A percentile compares a stretch with the other conserved stretches of the same genome.
Evolutionary conservation across 2,888 invertebrate species (phyloP).

Genomic region (Drosophila niveifrons): DNA sequence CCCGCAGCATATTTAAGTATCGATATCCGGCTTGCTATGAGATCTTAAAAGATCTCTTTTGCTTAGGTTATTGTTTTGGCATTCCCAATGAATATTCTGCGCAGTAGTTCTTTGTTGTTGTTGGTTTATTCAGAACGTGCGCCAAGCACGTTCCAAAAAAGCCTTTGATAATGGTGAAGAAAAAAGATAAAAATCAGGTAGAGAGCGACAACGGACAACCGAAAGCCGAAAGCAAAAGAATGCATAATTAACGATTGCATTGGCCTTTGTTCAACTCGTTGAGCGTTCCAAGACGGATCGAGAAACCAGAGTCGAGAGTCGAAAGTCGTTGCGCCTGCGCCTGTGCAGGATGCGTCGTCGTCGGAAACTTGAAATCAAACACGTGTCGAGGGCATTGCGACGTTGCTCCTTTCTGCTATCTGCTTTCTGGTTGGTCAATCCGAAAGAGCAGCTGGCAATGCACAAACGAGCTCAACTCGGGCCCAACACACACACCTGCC

Average conservation of each 20-base stretch:
- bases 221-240: constrained; percentile 37
- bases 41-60: constrained; percentile 33
- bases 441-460: constrained; percentile 55
- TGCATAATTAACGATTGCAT: constrained; percentile 70
- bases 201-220: constrained; percentile 46
- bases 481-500: constrained; percentile 63
- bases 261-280: constrained; percentile 45
- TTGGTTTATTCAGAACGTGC: constrained; percentile 55
- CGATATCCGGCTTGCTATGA: constrained; percentile 70
- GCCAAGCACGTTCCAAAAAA: constrained; percentile 78
- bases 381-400: constrained; percentile 63
- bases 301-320: not conserved
- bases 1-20: constrained; percentile 65
- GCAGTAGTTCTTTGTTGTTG: constrained; percentile 5
- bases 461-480: constrained; percentile 34
- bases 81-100: constrained; percentile 39
- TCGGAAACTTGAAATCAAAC: constrained; percentile 77
- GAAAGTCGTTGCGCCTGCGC: constrained; percentile 57
- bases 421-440: constrained; percentile 70
- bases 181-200: constrained; percentile 74
- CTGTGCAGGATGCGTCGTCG: constrained; percentile 66
- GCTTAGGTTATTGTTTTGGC: constrained; percentile 37
- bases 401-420: constrained; percentile 61
- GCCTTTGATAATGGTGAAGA: constrained; percentile 59
- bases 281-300: not conserved